Conservation (phyloP, 2,888 invertebrate genomes). For the Dioctria linearis region DNA sequence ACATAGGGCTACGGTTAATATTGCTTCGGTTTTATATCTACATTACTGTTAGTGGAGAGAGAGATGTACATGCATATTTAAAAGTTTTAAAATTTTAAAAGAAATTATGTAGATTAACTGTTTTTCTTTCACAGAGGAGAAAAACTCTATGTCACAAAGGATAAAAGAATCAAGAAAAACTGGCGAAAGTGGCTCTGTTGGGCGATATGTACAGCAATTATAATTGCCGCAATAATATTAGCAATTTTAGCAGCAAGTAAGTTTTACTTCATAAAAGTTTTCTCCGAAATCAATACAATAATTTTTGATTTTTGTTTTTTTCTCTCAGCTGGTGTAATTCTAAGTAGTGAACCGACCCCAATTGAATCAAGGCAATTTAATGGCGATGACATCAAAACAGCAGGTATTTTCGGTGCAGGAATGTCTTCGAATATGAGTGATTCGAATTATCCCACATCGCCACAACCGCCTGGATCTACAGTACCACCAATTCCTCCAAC, state of each 20-base stretch:
- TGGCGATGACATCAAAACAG: conserved; percentile 72
- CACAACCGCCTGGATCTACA: conserved; percentile 57
- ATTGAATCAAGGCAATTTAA: conserved; percentile 75
- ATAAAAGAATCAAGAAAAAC: conserved; percentile 80
- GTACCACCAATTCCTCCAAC: conserved; percentile 62
- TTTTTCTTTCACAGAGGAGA: conserved; percentile 79
- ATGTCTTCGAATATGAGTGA: conserved; percentile 41
- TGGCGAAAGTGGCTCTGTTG: conserved; percentile 79
- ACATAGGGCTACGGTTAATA: not conserved
- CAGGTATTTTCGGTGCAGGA: conserved; percentile 68
- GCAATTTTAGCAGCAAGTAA: conserved; percentile 84
- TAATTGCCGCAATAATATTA: conserved; percentile 78
- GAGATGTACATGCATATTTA: too few relatives aligned
- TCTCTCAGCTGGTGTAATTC: conserved; percentile 79
- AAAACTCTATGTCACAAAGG: conserved; percentile 86
- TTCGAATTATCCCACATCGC: conserved; percentile 55
- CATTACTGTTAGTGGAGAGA: not conserved
- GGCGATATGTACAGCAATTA: conserved; percentile 78
- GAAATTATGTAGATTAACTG: not conserved
- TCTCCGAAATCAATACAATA: not conserved
- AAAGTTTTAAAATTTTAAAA: too few relatives aligned
- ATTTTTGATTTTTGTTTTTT: not conserved
- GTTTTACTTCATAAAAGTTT: conserved; percentile 64
- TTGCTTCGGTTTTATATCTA: not conserved
- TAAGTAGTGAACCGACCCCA: conserved; percentile 77